These are phyloP conservation scores for Sinodicranocentrus sp. DNA, from an alignment of 2,888 invertebrate species.

Conservation along the genomic window DNA sequence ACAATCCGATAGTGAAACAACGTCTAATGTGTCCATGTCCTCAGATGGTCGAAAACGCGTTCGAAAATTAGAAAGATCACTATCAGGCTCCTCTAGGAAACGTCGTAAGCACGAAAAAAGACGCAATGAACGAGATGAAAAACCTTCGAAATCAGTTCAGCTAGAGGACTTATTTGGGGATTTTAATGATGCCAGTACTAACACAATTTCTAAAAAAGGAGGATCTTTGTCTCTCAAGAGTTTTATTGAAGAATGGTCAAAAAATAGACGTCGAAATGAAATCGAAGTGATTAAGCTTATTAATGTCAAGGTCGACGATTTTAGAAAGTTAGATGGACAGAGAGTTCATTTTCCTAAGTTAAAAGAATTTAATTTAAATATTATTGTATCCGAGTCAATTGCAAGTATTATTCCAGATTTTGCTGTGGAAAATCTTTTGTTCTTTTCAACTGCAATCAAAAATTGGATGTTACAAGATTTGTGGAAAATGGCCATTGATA, in stretches of 20 bases:
- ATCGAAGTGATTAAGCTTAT: constrained; percentile 41
- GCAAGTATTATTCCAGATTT: constrained; percentile 11
- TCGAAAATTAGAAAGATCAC: constrained; percentile 24
- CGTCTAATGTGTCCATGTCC: constrained; percentile 28
- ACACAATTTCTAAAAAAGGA: not conserved
- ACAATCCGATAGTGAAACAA: constrained; percentile 55
- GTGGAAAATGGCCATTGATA: constrained; percentile 42
- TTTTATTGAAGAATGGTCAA: constrained; percentile 17
- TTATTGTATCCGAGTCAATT: constrained; percentile 32
- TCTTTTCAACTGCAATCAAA: constrained; percentile 18
- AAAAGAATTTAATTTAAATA: constrained; percentile 56
- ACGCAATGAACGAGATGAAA: not conserved
- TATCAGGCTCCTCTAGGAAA: constrained; percentile 21
- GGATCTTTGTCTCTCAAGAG: constrained; percentile 17
- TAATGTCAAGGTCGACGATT: constrained; percentile 45
- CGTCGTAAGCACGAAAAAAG: constrained; percentile 11
- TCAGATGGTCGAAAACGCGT: constrained; percentile 7
- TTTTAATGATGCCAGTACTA: not conserved
- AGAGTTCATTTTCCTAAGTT: constrained; percentile 53
- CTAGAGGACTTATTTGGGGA: constrained; percentile 40
- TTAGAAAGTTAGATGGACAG: not conserved
- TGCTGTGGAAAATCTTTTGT: constrained; percentile 38
- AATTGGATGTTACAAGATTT: constrained; percentile 33
- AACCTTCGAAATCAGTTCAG: not conserved
- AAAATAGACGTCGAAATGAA: not conserved